Conservation (phyloP, 2,888 invertebrate genomes). For the Celastrina argiolus region DNA sequence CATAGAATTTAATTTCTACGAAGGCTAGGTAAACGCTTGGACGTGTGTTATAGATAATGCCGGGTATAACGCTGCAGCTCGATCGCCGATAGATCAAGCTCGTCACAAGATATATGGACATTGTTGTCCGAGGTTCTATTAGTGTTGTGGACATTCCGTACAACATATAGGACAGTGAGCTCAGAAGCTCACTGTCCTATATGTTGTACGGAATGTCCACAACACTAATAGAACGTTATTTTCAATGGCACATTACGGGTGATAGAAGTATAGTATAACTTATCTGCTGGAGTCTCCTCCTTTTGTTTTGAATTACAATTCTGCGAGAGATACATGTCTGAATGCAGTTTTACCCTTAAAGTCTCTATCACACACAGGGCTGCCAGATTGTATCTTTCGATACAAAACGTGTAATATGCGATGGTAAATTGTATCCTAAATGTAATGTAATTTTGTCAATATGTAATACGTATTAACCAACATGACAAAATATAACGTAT, state of each 20-base stretch:
- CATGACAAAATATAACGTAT: too few species aligned
- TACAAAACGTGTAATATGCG: too few species aligned
- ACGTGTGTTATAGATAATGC: constrained; percentile 38
- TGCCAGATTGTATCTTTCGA: too few species aligned
- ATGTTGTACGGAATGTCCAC: constrained; percentile 21
- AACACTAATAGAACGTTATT: constrained; percentile 13
- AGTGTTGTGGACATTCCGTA: constrained; percentile 22
- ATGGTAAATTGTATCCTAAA: too few species aligned
- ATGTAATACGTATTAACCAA: too few species aligned
- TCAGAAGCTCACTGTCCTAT: constrained; percentile 39
- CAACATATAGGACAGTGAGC: constrained; percentile 34
- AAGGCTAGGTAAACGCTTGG: constrained; percentile 27
- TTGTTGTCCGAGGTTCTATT: constrained; percentile 48
- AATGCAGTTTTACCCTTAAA: too few species aligned
- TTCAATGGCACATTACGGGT: background rate
- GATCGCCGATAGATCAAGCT: constrained; percentile 57
- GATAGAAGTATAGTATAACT: background rate
- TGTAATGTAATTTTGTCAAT: too few species aligned
- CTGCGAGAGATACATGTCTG: too few species aligned
- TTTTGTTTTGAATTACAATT: too few species aligned
- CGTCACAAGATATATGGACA: constrained; percentile 56
- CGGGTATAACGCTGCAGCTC: constrained; percentile 46
- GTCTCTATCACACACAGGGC: too few species aligned
- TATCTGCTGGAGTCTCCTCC: too few species aligned
- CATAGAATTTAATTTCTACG: constrained; percentile 21